Evolutionary conservation across 2,888 invertebrate genomes (phyloP), one percentile per base, ranked within the genome.

Genomic region (Drosophila mercatorum): DNA sequence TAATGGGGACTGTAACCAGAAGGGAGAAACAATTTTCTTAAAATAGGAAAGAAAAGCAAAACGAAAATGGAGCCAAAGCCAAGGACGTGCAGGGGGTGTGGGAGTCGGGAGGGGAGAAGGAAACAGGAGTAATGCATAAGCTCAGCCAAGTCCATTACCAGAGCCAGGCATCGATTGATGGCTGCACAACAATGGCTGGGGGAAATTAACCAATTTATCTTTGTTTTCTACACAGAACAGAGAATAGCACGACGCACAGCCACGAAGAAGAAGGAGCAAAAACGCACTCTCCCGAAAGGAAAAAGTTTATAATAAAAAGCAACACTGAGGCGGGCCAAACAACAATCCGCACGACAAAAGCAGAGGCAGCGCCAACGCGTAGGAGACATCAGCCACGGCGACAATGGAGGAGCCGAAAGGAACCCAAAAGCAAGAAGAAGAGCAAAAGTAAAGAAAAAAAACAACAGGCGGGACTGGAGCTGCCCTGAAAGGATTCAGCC

Each of bases 181-280:
- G 90, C 88, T 88, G 80, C 88, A 87, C 89, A 91, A 91, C 90
- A 92, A 91, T 91, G 89, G 91, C 89, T 79, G 86, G 89, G 88
- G 92, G 91, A 92, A 92, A 92, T 92, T 91, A 92, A 91, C 90
- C 91, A 91, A 92, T 92, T 92, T 91, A 91, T 92, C 92, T 92
- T 90, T 91, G 91, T 91, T 92, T 90, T 89, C 91, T 89, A 78
- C 86, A 82, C 79, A 84, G 76, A 77, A 73, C 62, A 64, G 61
- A 86, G 76, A 77, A 75, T 61, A 64, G 64, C 52, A 76, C 53
- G 44, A 70, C 41, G 46, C 34, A 61, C 61, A 57, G 38, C n/a
- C 53, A 51, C 53, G 52, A 14, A 28, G 26, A 14, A 49, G 46
- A 31, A 22, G 22, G 28, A 49, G 4, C 58, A 55, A 36, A 26